These are phyloP conservation scores for Chrosomus eos DNA, from an alignment of 2,797 vertebrate species.

Conservation along the genomic window DNA sequence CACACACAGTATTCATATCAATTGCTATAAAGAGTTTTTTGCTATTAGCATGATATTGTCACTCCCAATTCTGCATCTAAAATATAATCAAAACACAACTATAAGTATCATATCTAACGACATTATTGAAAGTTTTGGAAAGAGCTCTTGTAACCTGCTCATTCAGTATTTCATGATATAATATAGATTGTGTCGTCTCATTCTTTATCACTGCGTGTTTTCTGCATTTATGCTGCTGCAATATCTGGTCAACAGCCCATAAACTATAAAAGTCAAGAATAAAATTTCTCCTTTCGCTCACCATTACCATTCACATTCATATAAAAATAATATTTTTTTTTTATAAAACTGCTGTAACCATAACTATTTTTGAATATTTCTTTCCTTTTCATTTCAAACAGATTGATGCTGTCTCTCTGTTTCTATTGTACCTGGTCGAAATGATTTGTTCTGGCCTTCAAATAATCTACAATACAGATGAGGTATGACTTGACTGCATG, in stretches of 20 bases:
- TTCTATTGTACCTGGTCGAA: slow-evolving; percentile 95
- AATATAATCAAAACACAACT: background rate
- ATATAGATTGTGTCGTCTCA: slow-evolving; percentile 11
- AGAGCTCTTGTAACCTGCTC: background rate
- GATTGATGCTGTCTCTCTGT: slow-evolving; percentile 92
- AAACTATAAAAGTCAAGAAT: slow-evolving; percentile 1
- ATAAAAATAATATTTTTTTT: background rate
- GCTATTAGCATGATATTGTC: background rate
- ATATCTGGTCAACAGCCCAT: slow-evolving; percentile 7
- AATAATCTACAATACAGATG: slow-evolving; percentile 98
- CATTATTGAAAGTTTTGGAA: background rate
- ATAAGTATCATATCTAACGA: background rate
- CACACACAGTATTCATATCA: background rate
- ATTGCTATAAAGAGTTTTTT: background rate
- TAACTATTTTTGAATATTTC: background rate
- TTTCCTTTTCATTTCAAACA: slow-evolving; percentile 58
- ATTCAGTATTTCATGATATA: background rate
- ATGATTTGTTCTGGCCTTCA: slow-evolving; percentile 97
- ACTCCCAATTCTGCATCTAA: background rate
- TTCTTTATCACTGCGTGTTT: background rate
- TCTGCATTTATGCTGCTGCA: background rate
- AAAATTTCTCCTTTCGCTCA: background rate
- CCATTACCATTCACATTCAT: background rate
- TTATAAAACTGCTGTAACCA: background rate
- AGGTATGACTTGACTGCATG: slow-evolving; percentile 78